Conservation (phyloP, 2,888 invertebrate genomes). For the Halictus quadricinctus region DNA sequence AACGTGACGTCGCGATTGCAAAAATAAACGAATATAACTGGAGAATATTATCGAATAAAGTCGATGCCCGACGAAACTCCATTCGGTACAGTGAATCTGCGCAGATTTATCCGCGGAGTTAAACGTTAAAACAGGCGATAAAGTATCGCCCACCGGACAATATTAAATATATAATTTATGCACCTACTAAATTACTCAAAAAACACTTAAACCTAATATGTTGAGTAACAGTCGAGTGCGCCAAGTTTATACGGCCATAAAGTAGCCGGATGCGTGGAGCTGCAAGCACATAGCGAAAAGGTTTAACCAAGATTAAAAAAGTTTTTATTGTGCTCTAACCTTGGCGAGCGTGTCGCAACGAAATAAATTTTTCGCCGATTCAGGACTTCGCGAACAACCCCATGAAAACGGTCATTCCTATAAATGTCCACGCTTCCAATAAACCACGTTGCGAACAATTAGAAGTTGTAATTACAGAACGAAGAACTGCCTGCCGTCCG, state of each 20-base stretch:
- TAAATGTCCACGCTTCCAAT: background rate
- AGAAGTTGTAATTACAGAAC: background rate
- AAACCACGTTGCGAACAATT: background rate
- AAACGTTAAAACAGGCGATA: background rate
- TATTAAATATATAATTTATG: background rate
- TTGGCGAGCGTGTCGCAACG: background rate
- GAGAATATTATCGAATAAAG: background rate
- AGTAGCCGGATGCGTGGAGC: background rate
- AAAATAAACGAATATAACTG: background rate
- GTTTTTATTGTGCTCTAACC: background rate
- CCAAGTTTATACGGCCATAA: background rate
- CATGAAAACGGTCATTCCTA: background rate
- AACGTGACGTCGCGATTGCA: too few species aligned
- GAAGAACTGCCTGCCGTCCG: background rate
- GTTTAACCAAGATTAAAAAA: background rate
- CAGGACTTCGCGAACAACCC: background rate
- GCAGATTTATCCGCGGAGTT: background rate
- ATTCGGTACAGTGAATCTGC: background rate
- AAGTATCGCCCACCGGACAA: background rate
- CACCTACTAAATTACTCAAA: background rate
- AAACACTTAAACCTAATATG: background rate
- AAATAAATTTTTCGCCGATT: conserved; percentile 5
- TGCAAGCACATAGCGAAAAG: background rate
- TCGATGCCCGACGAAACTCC: background rate
- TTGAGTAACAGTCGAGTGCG: background rate